A percentile compares a stretch with the other conserved stretches of the same genome.
phyloP scores from a whole-genome alignment of 2,797 vertebrate species.

The Botia almorhae region DNA sequence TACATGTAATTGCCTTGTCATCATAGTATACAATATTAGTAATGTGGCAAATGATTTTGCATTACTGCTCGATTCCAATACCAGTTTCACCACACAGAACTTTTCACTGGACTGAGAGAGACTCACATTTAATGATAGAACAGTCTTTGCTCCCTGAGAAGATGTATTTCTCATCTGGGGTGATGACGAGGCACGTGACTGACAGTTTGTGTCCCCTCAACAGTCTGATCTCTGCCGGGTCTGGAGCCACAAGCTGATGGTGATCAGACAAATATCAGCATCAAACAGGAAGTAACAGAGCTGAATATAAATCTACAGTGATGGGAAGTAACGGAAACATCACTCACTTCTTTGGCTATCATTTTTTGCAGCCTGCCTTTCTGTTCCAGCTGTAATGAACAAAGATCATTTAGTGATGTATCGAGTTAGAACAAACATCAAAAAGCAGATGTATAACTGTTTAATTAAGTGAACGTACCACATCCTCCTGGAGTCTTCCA shows the following conservation, averaged over 20 bases:
- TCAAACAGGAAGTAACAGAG: background rate
- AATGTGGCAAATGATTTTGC: no score
- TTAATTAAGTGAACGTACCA: conserved; percentile 77
- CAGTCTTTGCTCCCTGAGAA: conserved; percentile 95
- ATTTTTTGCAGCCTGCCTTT: conserved; percentile 89
- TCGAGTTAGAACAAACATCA: background rate
- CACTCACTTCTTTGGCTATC: conserved; percentile 89
- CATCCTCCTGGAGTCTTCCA: conserved; percentile 89
- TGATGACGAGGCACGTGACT: conserved; percentile 89
- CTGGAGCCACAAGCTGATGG: conserved; percentile 83
- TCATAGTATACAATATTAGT: no score
- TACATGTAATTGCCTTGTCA: no score
- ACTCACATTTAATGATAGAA: conserved; percentile 94
- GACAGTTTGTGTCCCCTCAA: conserved; percentile 92
- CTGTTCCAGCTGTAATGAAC: conserved; percentile 86
- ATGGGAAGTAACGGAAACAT: background rate
- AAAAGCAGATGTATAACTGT: background rate
- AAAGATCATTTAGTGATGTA: background rate
- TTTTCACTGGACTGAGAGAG: background rate
- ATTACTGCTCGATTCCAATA: no score
- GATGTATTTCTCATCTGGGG: conserved; percentile 87
- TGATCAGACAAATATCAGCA: background rate
- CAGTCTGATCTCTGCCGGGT: conserved; percentile 80
- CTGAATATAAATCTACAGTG: background rate
- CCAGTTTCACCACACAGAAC: no score